These are phyloP conservation scores for Leptinotarsa peninsularis DNA, from an alignment of 2,888 invertebrate species.

Conservation along the genomic window DNA sequence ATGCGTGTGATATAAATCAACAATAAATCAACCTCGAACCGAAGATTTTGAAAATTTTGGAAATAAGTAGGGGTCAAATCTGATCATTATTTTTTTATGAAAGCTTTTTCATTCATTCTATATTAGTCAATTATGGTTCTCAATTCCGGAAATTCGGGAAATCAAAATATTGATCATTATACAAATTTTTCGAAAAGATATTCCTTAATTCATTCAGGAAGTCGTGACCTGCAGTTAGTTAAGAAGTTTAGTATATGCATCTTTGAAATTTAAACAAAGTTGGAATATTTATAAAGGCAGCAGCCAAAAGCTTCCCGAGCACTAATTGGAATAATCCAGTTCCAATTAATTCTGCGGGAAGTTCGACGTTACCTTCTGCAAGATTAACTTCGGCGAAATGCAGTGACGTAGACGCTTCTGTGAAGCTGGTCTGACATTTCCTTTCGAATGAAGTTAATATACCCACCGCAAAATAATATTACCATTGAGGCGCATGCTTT, in stretches of 20 bases:
- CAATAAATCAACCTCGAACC: too few species aligned
- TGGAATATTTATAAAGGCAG: conserved; percentile 61
- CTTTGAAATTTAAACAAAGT: conserved; percentile 61
- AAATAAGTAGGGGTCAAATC: too few species aligned
- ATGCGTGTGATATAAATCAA: too few species aligned
- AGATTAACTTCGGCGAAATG: conserved; percentile 55
- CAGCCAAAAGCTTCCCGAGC: conserved; percentile 58
- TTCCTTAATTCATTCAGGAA: conserved; percentile 41
- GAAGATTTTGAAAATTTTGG: too few species aligned
- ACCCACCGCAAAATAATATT: too few species aligned
- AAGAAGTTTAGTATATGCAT: conserved; percentile 53
- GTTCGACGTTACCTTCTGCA: conserved; percentile 62
- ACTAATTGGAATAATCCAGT: conserved; percentile 66
- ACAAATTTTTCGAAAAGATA: conserved; percentile 23
- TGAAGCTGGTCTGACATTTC: not conserved
- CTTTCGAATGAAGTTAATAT: not conserved
- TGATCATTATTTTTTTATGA: too few species aligned
- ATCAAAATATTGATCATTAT: conserved; percentile 36
- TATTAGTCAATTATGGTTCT: too few species aligned
- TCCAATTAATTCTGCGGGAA: conserved; percentile 64
- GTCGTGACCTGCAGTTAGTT: conserved; percentile 50
- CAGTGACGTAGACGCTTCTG: conserved; percentile 30
- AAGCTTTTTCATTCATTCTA: too few species aligned
- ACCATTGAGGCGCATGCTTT: too few species aligned
- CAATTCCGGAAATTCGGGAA: not conserved